Evolutionary conservation across 2,888 invertebrate genomes (phyloP).

Genomic region (Thecophora atra): DNA sequence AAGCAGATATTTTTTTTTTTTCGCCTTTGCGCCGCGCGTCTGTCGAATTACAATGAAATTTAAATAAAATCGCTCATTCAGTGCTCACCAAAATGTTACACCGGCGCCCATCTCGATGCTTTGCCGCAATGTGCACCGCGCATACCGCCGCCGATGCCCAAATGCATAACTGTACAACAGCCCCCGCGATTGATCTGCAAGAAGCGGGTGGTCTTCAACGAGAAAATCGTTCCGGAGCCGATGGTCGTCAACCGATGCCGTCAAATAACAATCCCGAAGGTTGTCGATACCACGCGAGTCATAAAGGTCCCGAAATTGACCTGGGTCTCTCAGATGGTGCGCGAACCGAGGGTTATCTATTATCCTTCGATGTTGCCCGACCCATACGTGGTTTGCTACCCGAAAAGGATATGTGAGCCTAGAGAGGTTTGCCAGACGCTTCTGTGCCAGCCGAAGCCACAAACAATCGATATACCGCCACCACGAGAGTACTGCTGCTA

Average conservation of each 20-base stretch:
- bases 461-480: constrained; percentile 61
- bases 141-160: constrained; percentile 58
- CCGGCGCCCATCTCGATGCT: constrained; percentile 57
- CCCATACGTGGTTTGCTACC: constrained; percentile 61
- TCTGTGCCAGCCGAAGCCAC: constrained; percentile 62
- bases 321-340: constrained; percentile 61
- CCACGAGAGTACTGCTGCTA: constrained; percentile 61
- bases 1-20: no score
- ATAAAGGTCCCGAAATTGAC: constrained; percentile 59
- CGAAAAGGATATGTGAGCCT: constrained; percentile 59
- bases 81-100: constrained; percentile 60
- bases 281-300: constrained; percentile 60
- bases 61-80: constrained; percentile 37
- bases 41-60: no score
- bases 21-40: no score
- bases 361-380: constrained; percentile 60
- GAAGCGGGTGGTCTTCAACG: constrained; percentile 61
- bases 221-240: constrained; percentile 58
- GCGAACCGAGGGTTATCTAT: constrained; percentile 61
- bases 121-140: constrained; percentile 60
- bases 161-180: constrained; percentile 61
- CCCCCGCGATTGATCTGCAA: constrained; percentile 60
- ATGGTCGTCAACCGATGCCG: constrained; percentile 61
- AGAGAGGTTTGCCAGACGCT: constrained; percentile 62
- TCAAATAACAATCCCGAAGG: constrained; percentile 60